Conservation (phyloP, 2,797 vertebrate species). For the Hippoglossus hippoglossus region DNA sequence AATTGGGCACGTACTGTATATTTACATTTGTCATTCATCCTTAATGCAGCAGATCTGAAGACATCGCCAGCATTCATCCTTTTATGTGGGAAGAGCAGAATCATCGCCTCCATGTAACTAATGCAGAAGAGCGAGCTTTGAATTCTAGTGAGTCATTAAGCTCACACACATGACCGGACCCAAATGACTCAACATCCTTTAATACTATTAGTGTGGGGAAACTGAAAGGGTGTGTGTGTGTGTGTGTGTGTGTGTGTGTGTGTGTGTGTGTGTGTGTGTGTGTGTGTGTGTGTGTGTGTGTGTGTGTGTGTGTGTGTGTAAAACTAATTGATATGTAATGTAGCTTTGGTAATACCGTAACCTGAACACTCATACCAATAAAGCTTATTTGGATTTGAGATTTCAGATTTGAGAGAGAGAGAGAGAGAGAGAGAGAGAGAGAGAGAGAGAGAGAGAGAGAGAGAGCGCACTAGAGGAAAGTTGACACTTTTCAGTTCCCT, state of each 20-base stretch:
- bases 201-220: conserved; percentile 22
- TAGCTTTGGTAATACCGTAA: too few species aligned
- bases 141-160: conserved; percentile 47
- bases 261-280: neutral
- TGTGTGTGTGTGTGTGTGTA: neutral
- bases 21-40: neutral
- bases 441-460: too few species aligned
- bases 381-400: too few species aligned
- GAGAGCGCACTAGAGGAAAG: too few species aligned
- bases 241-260: neutral
- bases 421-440: too few species aligned
- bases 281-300: neutral
- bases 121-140: conserved; percentile 30
- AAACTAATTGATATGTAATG: too few species aligned
- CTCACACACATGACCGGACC: conserved; percentile 21
- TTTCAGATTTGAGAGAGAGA: too few species aligned
- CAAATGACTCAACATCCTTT: conserved; percentile 39
- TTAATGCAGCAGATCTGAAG: conserved; percentile 32
- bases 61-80: conserved; percentile 21
- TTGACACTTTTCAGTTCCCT: too few species aligned
- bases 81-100: conserved; percentile 24
- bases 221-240: neutral
- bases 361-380: too few species aligned
- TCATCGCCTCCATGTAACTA: conserved; percentile 22
- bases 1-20: neutral